Evolutionary conservation across 2,888 invertebrate genomes (phyloP).

Genomic region (Drosophila hamatofila): DNA sequence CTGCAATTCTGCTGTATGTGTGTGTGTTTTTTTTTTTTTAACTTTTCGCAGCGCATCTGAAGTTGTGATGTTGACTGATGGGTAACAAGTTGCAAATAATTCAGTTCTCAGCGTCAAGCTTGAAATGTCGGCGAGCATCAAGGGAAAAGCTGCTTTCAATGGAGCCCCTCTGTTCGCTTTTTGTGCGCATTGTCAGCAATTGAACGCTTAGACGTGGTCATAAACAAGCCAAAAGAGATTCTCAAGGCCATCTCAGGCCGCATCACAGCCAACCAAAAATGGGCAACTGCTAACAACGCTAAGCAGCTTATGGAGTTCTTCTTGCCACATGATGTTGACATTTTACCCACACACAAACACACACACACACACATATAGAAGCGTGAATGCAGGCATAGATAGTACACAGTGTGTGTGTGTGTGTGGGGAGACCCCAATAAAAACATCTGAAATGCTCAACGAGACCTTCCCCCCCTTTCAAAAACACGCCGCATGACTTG

Average conservation of each 20-base stretch:
- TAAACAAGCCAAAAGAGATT: slow-evolving; percentile 49
- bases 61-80: slow-evolving; percentile 26
- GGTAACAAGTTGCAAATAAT: slow-evolving; percentile 22
- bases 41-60: not conserved
- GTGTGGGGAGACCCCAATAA: slow-evolving; percentile 51
- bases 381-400: not conserved
- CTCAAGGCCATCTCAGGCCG: slow-evolving; percentile 48
- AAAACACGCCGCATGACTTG: slow-evolving; percentile 50
- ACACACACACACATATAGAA: slow-evolving; percentile 1
- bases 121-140: slow-evolving; percentile 41
- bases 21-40: not conserved
- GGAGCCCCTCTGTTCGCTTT: slow-evolving; percentile 18
- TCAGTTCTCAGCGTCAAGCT: slow-evolving; percentile 24
- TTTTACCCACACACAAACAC: slow-evolving; percentile 38
- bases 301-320: slow-evolving; percentile 50
- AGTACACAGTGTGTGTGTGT: not conserved
- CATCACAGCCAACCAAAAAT: slow-evolving; percentile 33
- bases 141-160: slow-evolving; percentile 31
- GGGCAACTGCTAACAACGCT: slow-evolving; percentile 33
- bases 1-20: not conserved
- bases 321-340: slow-evolving; percentile 60
- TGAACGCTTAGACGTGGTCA: slow-evolving; percentile 47
- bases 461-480: slow-evolving; percentile 1
- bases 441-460: slow-evolving; percentile 20
- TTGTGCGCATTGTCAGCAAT: slow-evolving; percentile 54